Conservation (phyloP, 2,888 invertebrate species). For the Leucophenga maculata region DNA sequence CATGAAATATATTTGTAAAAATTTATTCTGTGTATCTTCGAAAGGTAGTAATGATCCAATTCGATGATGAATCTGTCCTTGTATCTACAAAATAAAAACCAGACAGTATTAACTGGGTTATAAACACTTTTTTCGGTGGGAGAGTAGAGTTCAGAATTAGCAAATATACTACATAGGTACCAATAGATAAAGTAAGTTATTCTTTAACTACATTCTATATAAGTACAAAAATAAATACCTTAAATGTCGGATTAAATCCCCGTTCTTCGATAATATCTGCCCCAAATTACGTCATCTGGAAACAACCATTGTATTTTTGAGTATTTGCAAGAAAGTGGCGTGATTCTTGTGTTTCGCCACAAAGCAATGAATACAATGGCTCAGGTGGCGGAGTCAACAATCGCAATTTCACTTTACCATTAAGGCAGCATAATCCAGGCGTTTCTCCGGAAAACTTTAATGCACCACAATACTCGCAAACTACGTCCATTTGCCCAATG, state of each 20-base stretch:
- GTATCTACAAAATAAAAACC: too few relatives aligned
- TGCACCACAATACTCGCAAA: conserved; percentile 32
- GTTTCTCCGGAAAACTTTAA: conserved; percentile 34
- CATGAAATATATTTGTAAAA: conserved; percentile 37
- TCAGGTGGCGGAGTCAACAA: conserved; percentile 31
- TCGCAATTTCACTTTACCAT: conserved; percentile 37
- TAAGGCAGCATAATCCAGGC: conserved; percentile 35
- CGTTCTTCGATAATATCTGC: too few relatives aligned
- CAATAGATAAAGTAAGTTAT: too few relatives aligned
- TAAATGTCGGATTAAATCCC: too few relatives aligned
- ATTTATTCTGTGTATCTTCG: conserved; percentile 36
- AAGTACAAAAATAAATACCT: too few relatives aligned
- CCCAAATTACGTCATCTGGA: conserved; percentile 64
- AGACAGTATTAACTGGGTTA: too few relatives aligned
- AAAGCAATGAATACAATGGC: conserved; percentile 24
- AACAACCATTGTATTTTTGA: conserved; percentile 57
- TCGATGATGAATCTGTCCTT: conserved; percentile 37
- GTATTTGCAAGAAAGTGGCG: conserved; percentile 60
- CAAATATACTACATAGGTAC: too few relatives aligned
- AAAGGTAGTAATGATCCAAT: conserved; percentile 39
- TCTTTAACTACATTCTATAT: too few relatives aligned
- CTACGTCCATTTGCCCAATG: conserved; percentile 26
- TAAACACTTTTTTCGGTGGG: too few relatives aligned
- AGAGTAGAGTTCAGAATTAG: too few relatives aligned
- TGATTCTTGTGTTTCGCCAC: conserved; percentile 57